Conservation (phyloP, 2,113 vertebrate genomes). For the Alexandromys fortis region DNA sequence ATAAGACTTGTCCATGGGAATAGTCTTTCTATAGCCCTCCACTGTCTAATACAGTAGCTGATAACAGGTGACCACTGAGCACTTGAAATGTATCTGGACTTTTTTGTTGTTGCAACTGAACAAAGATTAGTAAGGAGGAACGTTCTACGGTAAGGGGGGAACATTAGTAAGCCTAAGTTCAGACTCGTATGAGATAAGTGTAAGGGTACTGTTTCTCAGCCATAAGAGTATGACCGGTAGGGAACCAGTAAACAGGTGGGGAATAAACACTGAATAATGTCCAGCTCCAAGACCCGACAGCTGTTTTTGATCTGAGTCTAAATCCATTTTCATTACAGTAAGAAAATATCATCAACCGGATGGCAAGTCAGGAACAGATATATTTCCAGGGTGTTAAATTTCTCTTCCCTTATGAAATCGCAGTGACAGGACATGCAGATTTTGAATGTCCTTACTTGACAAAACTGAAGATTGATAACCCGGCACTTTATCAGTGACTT, state of each 20-base stretch:
- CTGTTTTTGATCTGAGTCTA: not conserved
- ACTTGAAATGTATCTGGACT: not conserved
- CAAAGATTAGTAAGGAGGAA: not conserved
- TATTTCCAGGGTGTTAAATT: not conserved
- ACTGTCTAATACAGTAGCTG: accelerated
- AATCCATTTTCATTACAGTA: not conserved
- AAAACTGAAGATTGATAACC: not conserved
- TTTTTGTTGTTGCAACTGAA: not conserved
- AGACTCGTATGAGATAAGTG: not conserved
- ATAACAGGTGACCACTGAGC: not conserved
- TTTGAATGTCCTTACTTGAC: not conserved
- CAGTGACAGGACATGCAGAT: not conserved
- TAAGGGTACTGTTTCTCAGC: constrained; percentile 21
- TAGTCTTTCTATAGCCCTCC: not conserved
- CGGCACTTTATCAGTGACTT: not conserved
- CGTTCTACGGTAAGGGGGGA: not conserved
- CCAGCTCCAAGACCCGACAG: not conserved
- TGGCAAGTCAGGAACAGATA: not conserved
- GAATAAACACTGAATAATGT: not conserved
- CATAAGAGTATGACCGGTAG: not conserved
- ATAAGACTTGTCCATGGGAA: not conserved
- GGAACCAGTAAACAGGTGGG: not conserved
- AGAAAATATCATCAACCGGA: not conserved
- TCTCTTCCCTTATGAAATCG: not conserved
- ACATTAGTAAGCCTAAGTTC: not conserved